phyloP scores from a whole-genome alignment of 2,888 invertebrate genomes.

The Melanostoma scalare region DNA sequence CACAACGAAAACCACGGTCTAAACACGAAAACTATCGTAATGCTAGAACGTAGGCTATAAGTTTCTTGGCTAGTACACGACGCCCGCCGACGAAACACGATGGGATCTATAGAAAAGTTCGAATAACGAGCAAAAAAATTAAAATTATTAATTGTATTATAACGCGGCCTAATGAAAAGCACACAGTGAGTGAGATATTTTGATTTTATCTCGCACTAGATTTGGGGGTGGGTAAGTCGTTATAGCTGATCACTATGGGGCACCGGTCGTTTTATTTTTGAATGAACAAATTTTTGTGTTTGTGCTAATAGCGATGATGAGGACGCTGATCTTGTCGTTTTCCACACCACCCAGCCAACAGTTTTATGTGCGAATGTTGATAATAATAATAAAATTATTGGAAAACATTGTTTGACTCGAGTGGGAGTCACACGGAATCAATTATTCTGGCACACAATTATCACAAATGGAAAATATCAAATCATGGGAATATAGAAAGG shows the following conservation, averaged over 20 bases:
- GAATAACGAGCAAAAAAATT: constrained; percentile 12
- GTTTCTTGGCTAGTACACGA: constrained; percentile 1
- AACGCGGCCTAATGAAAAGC: constrained; percentile 40
- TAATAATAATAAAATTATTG: constrained; percentile 23
- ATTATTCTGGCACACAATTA: constrained; percentile 47
- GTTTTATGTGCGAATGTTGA: not conserved
- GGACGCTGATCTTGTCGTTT: constrained; percentile 42
- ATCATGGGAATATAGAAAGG: not conserved
- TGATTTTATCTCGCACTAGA: constrained; percentile 28
- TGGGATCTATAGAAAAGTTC: constrained; percentile 39
- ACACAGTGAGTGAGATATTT: constrained; percentile 51
- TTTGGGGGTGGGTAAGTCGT: constrained; percentile 24
- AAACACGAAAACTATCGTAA: constrained; percentile 29
- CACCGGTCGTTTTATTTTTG: constrained; percentile 50
- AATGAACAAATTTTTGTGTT: constrained; percentile 43
- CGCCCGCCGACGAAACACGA: constrained; percentile 10
- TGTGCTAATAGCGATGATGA: constrained; percentile 52
- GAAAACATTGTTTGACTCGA: constrained; percentile 40
- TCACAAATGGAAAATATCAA: constrained; percentile 18
- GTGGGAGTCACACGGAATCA: constrained; percentile 43
- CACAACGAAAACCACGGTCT: constrained; percentile 39
- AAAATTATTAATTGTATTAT: constrained; percentile 35
- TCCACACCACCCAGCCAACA: not conserved
- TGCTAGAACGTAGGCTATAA: constrained; percentile 18
- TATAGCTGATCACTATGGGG: not conserved